phyloP scores from a whole-genome alignment of 2,888 invertebrate genomes.

The Nycteola revayana region DNA sequence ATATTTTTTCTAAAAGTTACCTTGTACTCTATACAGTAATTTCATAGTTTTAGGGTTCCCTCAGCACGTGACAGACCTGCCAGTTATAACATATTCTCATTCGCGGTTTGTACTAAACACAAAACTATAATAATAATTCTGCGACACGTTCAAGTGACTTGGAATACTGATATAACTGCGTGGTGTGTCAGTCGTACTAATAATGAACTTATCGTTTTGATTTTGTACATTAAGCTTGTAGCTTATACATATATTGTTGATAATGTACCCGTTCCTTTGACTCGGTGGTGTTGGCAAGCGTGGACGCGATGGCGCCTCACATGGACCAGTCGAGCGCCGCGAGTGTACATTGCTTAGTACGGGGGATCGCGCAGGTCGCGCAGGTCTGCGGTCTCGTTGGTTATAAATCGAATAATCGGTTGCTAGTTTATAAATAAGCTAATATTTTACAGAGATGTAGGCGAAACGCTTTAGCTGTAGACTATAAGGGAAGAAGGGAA shows the following conservation, averaged over 20 bases:
- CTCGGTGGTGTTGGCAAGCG: background rate
- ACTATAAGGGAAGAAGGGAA: slow-evolving; percentile 67
- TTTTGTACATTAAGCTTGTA: slow-evolving; percentile 30
- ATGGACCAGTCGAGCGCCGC: slow-evolving; percentile 17
- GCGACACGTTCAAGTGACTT: slow-evolving; percentile 18
- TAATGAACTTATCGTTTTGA: slow-evolving; percentile 15
- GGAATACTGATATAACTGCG: slow-evolving; percentile 38
- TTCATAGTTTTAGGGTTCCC: slow-evolving; percentile 31
- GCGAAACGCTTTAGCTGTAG: slow-evolving; percentile 76
- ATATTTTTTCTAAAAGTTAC: slow-evolving; percentile 65
- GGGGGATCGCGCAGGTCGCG: too few relatives aligned
- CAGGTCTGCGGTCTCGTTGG: slow-evolving; percentile 26
- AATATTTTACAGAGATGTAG: slow-evolving; percentile 66
- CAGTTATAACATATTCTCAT: slow-evolving; percentile 13
- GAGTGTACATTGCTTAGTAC: slow-evolving; percentile 41
- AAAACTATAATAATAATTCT: too few relatives aligned
- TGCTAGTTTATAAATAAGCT: slow-evolving; percentile 60
- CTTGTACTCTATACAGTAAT: slow-evolving; percentile 47
- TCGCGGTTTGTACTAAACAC: slow-evolving; percentile 2
- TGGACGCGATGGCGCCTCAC: background rate
- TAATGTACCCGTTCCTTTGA: slow-evolving; percentile 14
- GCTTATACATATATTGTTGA: slow-evolving; percentile 28
- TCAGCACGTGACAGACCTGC: slow-evolving; percentile 10
- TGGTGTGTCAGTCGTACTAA: slow-evolving; percentile 24
- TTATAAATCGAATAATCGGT: slow-evolving; percentile 47